Evolutionary conservation across 2,888 invertebrate species (phyloP), one percentile per base, ranked within the genome.

Genomic region (Drosophila austrosaltans): DNA sequence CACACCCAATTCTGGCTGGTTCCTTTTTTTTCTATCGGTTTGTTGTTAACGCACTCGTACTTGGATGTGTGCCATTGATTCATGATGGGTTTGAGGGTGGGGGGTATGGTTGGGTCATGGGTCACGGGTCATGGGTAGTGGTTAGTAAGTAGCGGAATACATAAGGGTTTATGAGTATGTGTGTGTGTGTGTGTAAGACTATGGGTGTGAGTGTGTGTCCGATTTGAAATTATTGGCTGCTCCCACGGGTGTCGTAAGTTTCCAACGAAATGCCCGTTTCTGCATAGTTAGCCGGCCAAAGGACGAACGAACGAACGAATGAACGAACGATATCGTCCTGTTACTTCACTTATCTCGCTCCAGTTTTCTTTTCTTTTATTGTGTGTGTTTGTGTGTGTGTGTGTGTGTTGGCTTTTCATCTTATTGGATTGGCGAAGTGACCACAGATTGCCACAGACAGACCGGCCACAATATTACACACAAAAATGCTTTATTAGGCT

Each of bases 191-290:
- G 39, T 53, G 16, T 16, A 16, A 16, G 16, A 16, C 16, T 16
- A 16, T 48, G 42, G 44, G 63, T 70, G 63, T 32, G 75, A 48
- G 39, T 53, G 63, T 70, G 66, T 77, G 87, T 84, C 88, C 83
- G 89, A 88, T 87, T 87, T 89, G 87, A 89, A 90, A 86, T 89
- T 87, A 91, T 91, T 91, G 82, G 78, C 81, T 78, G 81, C 80
- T 84, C 90, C 87, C 90, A 78, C 70, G 91, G 84, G 91, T 89
- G 91, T 86, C 90, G 90, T 90, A 87, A 88, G 80, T 86, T 82
- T 73, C 75, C 78, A 79, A 77, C 76, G 60, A 79, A 79, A 69
- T 71, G 72, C 77, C 56, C 68, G 72, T 69, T 83, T 84, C 74
- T 76, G 89, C 88, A 89, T 89, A 85, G 86, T 85, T 82, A 68